phyloP scores from a whole-genome alignment of 2,797 vertebrate species.

The Cichlasoma orientale region DNA sequence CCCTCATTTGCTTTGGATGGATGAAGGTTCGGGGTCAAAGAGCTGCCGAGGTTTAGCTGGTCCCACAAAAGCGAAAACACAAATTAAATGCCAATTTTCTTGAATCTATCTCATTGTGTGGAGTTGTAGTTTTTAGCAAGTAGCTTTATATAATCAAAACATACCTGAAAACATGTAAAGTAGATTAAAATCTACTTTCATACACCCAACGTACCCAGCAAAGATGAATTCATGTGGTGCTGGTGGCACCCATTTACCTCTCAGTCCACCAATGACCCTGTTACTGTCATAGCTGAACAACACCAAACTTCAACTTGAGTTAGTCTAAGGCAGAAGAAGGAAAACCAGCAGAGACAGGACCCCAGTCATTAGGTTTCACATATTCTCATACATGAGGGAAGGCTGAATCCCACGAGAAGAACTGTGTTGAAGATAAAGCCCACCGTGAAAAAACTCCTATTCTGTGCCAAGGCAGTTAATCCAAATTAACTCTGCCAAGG shows the following conservation, averaged over 20 bases:
- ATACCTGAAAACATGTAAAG: background rate
- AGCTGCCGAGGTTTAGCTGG: conserved; percentile 14
- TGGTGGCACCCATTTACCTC: accelerated
- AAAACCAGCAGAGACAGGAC: background rate
- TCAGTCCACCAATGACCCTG: background rate
- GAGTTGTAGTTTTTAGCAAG: background rate
- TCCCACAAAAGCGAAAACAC: conserved; percentile 19
- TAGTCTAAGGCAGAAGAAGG: background rate
- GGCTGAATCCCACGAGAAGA: conserved; percentile 45
- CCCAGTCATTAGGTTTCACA: conserved; percentile 4
- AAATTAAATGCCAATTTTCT: conserved; percentile 4
- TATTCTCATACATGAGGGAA: conserved; percentile 34
- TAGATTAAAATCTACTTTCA: background rate
- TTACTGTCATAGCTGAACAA: conserved; percentile 13
- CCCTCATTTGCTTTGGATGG: conserved; percentile 47
- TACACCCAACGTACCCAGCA: background rate
- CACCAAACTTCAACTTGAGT: background rate
- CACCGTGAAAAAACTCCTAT: conserved; percentile 54
- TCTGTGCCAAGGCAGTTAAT: conserved; percentile 62
- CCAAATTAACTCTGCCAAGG: conserved; percentile 70
- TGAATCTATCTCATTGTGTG: background rate
- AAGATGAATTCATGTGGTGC: background rate
- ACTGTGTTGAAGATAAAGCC: conserved; percentile 54
- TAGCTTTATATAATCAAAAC: background rate
- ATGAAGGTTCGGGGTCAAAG: conserved; percentile 28